A percentile compares a stretch with the other conserved stretches of the same genome.
phyloP scores from a whole-genome alignment of 2,797 vertebrate genomes.

The Ambastaia sidthimunki region DNA sequence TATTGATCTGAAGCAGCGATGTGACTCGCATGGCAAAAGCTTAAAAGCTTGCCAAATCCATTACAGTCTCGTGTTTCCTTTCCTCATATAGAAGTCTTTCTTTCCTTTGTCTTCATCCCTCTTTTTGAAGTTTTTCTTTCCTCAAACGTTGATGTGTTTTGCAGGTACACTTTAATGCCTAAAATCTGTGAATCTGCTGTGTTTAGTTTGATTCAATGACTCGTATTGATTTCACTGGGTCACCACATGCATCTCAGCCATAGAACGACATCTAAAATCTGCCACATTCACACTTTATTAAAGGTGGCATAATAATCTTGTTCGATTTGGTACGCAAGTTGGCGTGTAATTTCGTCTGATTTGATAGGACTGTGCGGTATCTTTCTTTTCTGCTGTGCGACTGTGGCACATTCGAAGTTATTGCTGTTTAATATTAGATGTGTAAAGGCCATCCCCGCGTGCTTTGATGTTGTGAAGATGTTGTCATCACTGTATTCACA shows the following conservation, averaged over 20 bases:
- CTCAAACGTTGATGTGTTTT: constrained; percentile 2
- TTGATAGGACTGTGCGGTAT: not conserved
- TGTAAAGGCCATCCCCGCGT: constrained; percentile 44
- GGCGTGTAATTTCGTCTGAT: not conserved
- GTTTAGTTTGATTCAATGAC: constrained; percentile 3
- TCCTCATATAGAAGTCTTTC: constrained; percentile 13
- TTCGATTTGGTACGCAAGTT: not conserved
- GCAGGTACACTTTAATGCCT: constrained; percentile 9
- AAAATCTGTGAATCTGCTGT: not conserved
- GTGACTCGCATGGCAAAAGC: constrained; percentile 49
- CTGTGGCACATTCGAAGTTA: not conserved
- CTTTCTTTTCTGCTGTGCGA: not conserved
- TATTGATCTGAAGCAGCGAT: constrained; percentile 54
- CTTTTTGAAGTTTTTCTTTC: constrained; percentile 20
- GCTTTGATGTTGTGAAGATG: constrained; percentile 45
- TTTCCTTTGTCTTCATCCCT: constrained; percentile 28
- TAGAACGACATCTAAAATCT: constrained; percentile 6
- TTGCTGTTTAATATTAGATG: constrained; percentile 6
- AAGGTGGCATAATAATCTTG: constrained; percentile 7
- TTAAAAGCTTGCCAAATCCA: constrained; percentile 43
- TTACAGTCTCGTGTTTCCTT: constrained; percentile 36
- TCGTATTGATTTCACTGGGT: constrained; percentile 32
- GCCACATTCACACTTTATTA: constrained; percentile 4
- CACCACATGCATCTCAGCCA: constrained; percentile 21
- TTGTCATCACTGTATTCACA: constrained; percentile 36